Base-by-base conservation (phyloP, 1,140 invertebrate genomes). In the Asbolus verrucosus region DNA sequence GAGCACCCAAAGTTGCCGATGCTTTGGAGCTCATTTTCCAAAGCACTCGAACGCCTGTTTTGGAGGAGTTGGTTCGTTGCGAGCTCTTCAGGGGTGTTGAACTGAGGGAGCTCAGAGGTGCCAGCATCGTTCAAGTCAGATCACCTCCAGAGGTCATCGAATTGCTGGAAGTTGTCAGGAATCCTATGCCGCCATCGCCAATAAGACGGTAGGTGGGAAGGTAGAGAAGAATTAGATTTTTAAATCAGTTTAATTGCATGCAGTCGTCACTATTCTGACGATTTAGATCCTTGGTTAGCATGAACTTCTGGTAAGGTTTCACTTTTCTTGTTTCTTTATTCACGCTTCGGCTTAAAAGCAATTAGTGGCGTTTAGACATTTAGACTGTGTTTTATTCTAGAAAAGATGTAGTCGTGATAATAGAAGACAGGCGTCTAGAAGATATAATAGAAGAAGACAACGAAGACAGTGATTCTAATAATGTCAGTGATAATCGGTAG, bases 31-130 rank as follows among this genome's bases (percentile, higher is more conserved):
- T 89, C 69, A 94, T 96, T 77, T 96, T 96, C 82, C 87, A 91
- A 73, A 85, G 84, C 80, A 87, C 82, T 70, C 87, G 84, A 80
- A 86, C 78, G 71, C 92, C 92, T 27, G 89, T 82, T 39, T 83
- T 95, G 8, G 90, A 93, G 80, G 92, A 95, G 79, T 83, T 96
- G 76, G 82, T 94, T 38, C 81, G 92, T 38, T 90, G 91, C 74
- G 93, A 95, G 78, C 85, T 94, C 61, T 96, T 95, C 79, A 84
- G 93, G 72, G 93, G 93, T 78, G 92, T 95, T 67, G 94, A 96
- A 82, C 85, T 95, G 36, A 85, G 94, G 60, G 93, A 95, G 83
- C 88, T 96, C 86, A 69, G 79, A 61, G 77, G 79, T 5, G 76
- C 78, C 19, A 79, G 70, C 31, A 69, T 71, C 1, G 59, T 72